A percentile compares a stretch with the other conserved stretches of the same genome.
phyloP scores from a whole-genome alignment of 2,113 vertebrate species.

The Diphyllodes magnificus region DNA sequence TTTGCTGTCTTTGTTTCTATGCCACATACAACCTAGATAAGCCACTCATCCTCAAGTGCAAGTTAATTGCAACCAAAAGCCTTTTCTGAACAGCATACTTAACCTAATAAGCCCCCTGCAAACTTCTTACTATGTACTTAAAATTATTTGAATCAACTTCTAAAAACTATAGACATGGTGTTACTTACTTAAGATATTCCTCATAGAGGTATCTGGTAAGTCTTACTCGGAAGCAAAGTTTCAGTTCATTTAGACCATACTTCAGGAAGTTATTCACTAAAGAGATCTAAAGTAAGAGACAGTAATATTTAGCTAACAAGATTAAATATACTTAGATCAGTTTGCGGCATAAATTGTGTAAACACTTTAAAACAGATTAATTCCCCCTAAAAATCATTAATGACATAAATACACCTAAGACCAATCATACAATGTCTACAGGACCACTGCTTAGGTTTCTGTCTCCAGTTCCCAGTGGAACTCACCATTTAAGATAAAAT shows the following conservation, averaged over 20 bases:
- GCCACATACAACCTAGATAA: neutral
- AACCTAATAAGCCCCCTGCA: neutral
- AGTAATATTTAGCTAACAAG: neutral
- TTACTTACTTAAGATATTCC: conserved; percentile 93
- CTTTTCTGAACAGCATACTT: neutral
- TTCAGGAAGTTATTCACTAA: conserved; percentile 97
- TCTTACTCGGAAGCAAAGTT: conserved; percentile 88
- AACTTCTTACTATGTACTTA: neutral
- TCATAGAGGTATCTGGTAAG: conserved; percentile 93
- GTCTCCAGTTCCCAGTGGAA: neutral
- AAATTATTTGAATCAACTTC: neutral
- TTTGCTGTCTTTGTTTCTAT: neutral
- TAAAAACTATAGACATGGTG: neutral
- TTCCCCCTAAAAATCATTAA: neutral
- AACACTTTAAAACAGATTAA: neutral
- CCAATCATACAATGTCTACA: neutral
- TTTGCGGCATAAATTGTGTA: neutral
- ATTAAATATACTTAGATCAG: neutral
- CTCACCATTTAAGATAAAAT: neutral
- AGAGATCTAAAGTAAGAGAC: conserved; percentile 82
- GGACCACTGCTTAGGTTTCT: neutral
- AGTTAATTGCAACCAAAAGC: neutral
- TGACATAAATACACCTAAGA: neutral
- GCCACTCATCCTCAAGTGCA: neutral
- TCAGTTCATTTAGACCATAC: conserved; percentile 91